Percentiles rank a stretch among this genome's conserved stretches.
Evolutionary conservation across 2,797 vertebrate species (phyloP).

Genomic region (Trematomus bernacchii): DNA sequence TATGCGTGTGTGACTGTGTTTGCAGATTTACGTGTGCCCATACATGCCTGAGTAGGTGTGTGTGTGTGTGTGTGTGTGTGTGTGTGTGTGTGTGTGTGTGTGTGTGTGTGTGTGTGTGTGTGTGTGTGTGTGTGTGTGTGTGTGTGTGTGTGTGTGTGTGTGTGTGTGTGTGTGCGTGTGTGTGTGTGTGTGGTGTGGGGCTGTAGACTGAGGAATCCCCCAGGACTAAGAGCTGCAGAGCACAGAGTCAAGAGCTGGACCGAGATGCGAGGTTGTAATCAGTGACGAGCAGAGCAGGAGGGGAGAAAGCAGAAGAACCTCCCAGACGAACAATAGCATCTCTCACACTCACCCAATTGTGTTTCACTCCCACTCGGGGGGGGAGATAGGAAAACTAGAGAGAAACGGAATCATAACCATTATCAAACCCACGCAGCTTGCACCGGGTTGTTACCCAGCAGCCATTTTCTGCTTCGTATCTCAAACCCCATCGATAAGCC

Average conservation of each 20-base stretch:
- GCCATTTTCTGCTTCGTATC: conserved; percentile 67
- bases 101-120: no score
- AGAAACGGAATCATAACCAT: conserved; percentile 58
- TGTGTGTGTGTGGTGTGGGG: conserved; percentile 14
- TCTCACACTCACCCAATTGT: conserved; percentile 59
- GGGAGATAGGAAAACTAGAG: conserved; percentile 46
- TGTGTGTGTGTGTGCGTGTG: not conserved
- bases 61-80: conserved; percentile 37
- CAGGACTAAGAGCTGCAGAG: conserved; percentile 54
- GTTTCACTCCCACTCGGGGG: conserved; percentile 61
- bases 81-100: conserved; percentile 34
- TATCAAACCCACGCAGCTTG: conserved; percentile 76
- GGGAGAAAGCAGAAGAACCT: conserved; percentile 61
- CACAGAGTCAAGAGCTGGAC: conserved; percentile 68
- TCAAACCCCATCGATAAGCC: conserved; percentile 53
- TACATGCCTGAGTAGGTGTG: conserved; percentile 58
- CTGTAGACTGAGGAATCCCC: conserved; percentile 55
- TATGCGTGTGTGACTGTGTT: conserved; percentile 60
- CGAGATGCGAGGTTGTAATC: conserved; percentile 73
- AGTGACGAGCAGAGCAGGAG: conserved; percentile 61
- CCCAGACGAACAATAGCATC: conserved; percentile 66
- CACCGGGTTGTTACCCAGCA: conserved; percentile 52
- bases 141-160: conserved; percentile 27
- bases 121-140: conserved; percentile 29
- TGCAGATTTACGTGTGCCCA: conserved; percentile 64